Evolutionary conservation across 2,113 vertebrate species (phyloP).

Genomic region (Elaphurus davidianus): DNA sequence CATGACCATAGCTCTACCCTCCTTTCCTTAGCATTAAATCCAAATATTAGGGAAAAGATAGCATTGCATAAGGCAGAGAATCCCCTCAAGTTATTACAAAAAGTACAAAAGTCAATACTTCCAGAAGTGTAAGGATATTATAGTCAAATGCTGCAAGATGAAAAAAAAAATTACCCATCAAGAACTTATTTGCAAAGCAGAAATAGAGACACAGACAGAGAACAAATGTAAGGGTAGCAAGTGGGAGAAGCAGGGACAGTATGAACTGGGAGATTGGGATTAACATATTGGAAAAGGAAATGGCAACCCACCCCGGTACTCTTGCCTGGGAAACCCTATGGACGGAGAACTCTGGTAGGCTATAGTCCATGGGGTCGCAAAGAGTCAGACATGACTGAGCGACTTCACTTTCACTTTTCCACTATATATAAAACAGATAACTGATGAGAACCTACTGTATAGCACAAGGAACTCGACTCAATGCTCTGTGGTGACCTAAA

Average conservation of each 20-base stretch:
- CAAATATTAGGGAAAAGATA: neutral
- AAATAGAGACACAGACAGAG: neutral
- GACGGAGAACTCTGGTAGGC: no score
- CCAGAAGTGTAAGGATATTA: neutral
- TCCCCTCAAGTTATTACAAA: neutral
- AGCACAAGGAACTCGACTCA: neutral
- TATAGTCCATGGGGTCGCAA: no score
- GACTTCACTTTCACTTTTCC: no score
- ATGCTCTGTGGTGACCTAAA: neutral
- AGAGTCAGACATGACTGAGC: no score
- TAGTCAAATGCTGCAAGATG: neutral
- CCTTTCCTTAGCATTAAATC: neutral
- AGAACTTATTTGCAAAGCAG: neutral
- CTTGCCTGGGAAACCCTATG: no score
- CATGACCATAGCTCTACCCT: neutral
- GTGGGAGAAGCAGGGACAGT: neutral
- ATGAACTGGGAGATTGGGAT: neutral
- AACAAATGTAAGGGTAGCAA: neutral
- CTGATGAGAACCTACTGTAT: neutral
- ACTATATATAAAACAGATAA: neutral
- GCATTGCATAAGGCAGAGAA: neutral
- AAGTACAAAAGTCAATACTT: neutral
- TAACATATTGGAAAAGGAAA: neutral
- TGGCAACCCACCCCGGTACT: no score
- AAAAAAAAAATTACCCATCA: neutral